Evolutionary conservation across 2,888 invertebrate species (phyloP), one percentile per base, ranked within the genome.

Genomic region (Plagodis pulveraria): DNA sequence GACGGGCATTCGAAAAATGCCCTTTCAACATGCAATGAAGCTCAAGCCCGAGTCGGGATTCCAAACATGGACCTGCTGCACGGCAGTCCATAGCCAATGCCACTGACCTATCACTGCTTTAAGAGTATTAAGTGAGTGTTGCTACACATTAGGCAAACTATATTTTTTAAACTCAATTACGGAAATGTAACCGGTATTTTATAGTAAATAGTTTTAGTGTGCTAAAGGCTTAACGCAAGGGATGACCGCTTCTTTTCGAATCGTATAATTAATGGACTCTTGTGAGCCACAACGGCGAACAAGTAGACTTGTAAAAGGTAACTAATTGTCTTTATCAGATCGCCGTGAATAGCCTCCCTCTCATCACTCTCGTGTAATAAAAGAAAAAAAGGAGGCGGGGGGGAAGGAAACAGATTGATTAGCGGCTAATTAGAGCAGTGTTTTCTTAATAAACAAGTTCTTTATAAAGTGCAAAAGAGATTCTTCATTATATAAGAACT

Each of bases 301-400:
- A 22, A 36, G 44, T 34, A 52, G 42, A 42, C 56, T 55, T 53
- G 51, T 59, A 59, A 58, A 56, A 62, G 61, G 58, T 62, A 63
- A 62, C 61, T 63, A 63, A 63, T 66, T 66, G 63, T 54, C 56
- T 56, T 45, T 60, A 58, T 66, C 66, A 44, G 56, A 56, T 52
- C 54, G 48, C 48, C n/a, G 43, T 40, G 8, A 40, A 10, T 10
- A 10, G 9, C 40, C 40, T 40, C 40, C 2, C 6, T 9, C 10
- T 40, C 22, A 22, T 22, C 22, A 22, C 22, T 22, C 22, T 22
- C 22, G 22, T 22, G 22, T 22, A 22, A 22, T 22, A 22, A 4
- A 22, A 22, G 22, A 22, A 22, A 4, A 22, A 22, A 22, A 22
- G 22, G 4, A 4, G 22, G 22, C 22, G 4, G 22, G 22, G 40